Percentiles rank a stretch among this genome's conserved stretches.
Conservation (phyloP, 2,113 vertebrate genomes). For the Gallinago paraguaiae region DNA sequence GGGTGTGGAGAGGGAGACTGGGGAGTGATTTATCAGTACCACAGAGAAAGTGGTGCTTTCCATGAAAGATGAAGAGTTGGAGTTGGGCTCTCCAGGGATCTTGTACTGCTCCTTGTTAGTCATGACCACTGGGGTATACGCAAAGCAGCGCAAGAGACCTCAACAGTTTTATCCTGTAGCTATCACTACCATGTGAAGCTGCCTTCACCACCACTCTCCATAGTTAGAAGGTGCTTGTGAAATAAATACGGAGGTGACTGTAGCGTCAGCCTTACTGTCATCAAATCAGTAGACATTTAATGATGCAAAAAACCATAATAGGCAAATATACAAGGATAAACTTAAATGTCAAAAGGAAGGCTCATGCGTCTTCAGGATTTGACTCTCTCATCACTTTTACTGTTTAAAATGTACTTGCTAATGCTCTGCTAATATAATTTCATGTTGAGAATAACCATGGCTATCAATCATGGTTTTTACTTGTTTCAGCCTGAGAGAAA, state of each 20-base stretch:
- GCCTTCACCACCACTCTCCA: not conserved
- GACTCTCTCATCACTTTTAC: not conserved
- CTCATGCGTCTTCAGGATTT: not conserved
- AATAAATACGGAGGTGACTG: not conserved
- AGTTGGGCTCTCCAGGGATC: not conserved
- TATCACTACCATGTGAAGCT: not conserved
- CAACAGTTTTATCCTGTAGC: not conserved
- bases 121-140: not conserved
- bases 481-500: not conserved
- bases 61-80: not conserved
- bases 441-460: not conserved
- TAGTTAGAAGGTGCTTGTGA: not conserved
- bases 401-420: not conserved
- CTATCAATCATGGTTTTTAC: not conserved
- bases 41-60: not conserved
- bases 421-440: not conserved
- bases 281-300: not conserved
- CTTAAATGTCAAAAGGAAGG: not conserved
- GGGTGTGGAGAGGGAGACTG: not conserved
- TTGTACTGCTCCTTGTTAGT: not conserved
- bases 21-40: not conserved
- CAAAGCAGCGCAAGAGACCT: not conserved
- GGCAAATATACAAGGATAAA: not conserved
- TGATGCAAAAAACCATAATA: not conserved
- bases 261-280: not conserved